Evolutionary conservation across 2,888 invertebrate genomes (phyloP), one percentile per base, ranked within the genome.

Genomic region (Strigamia transsilvanica): DNA sequence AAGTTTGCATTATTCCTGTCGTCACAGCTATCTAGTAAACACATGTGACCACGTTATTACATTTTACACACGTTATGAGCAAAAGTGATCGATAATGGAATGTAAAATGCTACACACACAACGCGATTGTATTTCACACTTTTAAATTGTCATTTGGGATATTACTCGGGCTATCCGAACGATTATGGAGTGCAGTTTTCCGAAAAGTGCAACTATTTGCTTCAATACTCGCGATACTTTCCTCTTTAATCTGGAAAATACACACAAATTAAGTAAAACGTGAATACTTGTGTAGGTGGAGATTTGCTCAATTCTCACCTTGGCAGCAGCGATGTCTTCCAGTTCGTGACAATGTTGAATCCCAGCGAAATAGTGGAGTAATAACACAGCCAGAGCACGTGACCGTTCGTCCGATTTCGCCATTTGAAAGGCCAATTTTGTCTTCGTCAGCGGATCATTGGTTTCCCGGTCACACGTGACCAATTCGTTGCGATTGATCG

Each of bases 281-380:
- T n/a, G n/a, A n/a, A n/a, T n/a, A n/a, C n/a, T n/a, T n/a, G n/a
- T n/a, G n/a, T n/a, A 34, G 34, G 7, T 34, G 3, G 23, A 73
- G 13, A n/a, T n/a, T n/a, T n/a, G n/a, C n/a, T n/a, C n/a, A n/a
- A n/a, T n/a, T n/a, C 4, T n/a, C 2, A 83, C 83, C 83, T 83
- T 83, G 42, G 78, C 51, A 27, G 42, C 42, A 10, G 42, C 42
- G 10, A 83, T 66, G 80, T 87, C 88, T 83, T 88, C 88, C 83
- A 88, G 89, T 88, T 87, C 92, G 88, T 93, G 91, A 87, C 93
- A 93, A 85, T 94, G 92, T 87, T 98, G 97, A 83, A 98, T 91
- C 3, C 96, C 98, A 4, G 97, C 94, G 89, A 97, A 98, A 88
- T 96, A 95, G 89, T 98, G 97, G 84, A 98, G 90, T 93, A 98